Evolutionary conservation across 1,140 invertebrate species (phyloP).

Genomic region (Bombus waltoni): DNA sequence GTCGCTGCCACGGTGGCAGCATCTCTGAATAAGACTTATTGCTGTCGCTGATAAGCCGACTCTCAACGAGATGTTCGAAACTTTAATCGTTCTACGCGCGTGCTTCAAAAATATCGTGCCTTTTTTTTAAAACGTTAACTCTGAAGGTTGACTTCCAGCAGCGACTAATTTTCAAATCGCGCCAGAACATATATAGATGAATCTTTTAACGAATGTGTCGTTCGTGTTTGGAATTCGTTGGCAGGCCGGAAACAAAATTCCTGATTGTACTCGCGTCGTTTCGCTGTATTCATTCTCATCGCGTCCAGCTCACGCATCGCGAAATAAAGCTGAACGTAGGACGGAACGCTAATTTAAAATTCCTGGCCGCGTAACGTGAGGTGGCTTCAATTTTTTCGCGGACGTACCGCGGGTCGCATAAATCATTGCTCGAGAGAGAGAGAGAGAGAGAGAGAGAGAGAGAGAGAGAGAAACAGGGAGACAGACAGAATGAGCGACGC

Average conservation of each 20-base stretch:
- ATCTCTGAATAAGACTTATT: background rate
- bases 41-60: background rate
- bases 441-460: background rate
- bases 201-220: constrained; percentile 26
- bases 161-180: background rate
- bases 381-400: constrained; percentile 7
- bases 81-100: too few species aligned
- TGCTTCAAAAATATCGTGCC: too few species aligned
- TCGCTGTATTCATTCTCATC: background rate
- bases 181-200: background rate
- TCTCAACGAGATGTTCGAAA: background rate
- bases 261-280: constrained; percentile 13
- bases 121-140: background rate
- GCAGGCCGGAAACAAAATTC: constrained; percentile 20
- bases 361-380: background rate
- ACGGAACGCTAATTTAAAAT: constrained; percentile 27
- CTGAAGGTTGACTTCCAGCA: background rate
- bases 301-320: background rate
- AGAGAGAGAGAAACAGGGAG: background rate
- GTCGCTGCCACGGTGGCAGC: background rate
- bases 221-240: constrained; percentile 24
- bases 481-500: background rate
- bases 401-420: background rate
- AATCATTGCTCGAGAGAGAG: constrained; percentile 4
- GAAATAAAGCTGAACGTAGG: constrained; percentile 7